Evolutionary conservation across 2,888 invertebrate genomes (phyloP).

Genomic region (Nasonia oneida): DNA sequence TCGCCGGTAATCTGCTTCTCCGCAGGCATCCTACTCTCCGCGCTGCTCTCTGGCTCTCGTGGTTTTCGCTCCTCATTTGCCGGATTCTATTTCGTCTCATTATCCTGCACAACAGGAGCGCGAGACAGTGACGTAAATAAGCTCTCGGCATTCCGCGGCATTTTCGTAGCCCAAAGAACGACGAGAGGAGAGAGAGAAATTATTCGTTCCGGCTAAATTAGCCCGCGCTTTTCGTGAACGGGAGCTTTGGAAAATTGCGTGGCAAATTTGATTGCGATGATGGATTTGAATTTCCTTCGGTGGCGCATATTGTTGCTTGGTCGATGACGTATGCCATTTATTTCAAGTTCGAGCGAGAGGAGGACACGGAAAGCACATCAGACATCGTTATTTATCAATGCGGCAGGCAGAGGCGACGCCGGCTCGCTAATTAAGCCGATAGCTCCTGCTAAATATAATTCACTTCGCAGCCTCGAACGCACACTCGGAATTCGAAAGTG

Average conservation of each 20-base stretch:
- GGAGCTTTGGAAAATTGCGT: not conserved
- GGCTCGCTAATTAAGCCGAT: no score
- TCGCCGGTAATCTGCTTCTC: slow-evolving; percentile 22
- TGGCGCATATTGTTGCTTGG: no score
- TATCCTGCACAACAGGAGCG: slow-evolving; percentile 26
- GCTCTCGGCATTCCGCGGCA: not conserved
- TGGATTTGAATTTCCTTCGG: not conserved
- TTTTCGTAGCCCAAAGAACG: not conserved
- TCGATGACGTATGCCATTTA: no score
- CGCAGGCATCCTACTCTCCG: not conserved
- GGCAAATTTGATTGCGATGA: not conserved
- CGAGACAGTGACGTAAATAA: slow-evolving; percentile 11
- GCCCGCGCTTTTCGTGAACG: not conserved
- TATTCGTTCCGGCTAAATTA: not conserved
- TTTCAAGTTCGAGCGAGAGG: no score
- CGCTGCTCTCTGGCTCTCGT: slow-evolving; percentile 25
- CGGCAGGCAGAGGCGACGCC: no score
- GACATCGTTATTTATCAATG: no score
- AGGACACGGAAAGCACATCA: no score
- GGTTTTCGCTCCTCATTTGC: slow-evolving; percentile 32
- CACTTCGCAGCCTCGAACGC: no score
- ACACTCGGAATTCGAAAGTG: not conserved
- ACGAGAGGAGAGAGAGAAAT: not conserved
- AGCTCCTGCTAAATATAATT: no score
- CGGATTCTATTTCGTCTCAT: slow-evolving; percentile 42